Evolutionary conservation across 2,888 invertebrate species (phyloP), one percentile per base, ranked within the genome.

Genomic region (Mesoligia furuncula): DNA sequence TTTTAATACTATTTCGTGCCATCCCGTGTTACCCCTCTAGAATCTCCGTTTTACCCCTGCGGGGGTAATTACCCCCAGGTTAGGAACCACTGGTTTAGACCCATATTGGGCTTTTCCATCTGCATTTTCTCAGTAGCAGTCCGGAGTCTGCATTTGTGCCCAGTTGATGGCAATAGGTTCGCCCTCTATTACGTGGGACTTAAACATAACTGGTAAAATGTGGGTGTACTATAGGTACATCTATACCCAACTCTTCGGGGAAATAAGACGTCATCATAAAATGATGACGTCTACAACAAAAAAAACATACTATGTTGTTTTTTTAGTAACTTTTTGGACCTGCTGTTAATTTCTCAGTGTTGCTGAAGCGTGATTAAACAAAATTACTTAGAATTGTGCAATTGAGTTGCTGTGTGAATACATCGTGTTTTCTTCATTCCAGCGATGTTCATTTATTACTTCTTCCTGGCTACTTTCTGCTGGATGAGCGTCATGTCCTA

Each of bases 401-500:
- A 31, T 24, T 24, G 9, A 61, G 24, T 36, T 59, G 15, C 9
- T 36, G 15, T 67, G 27, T 45, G 13, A 45, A 11, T n/a, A n/a
- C 8, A 57, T 57, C 0, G 27, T 36, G 0, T 17, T 54, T 27
- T n/a, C 81, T 85, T 79, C 1, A 13, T 94, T 94, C 59, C 92
- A 96, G 95, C 93, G 3, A 86, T 91, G 75, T 27, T 81, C 1
- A 91, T 91, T 3, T 95, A 96, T 80, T 96, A 88, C 85, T 94
- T 89, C 83, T 93, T 96, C 61, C 75, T 96, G 85, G 91, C 96
- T 5, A 92, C 92, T n/a, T 96, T 96, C 85, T 95, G 94, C 73
- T 96, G 96, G 96, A 95, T 96, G 95, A 96, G 92, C 77, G 91
- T 96, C 5, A 96, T 96, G 96, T 95, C 95, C 0, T 93, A 92